phyloP scores from a whole-genome alignment of 2,113 vertebrate species.

The Clarias batrachus region DNA sequence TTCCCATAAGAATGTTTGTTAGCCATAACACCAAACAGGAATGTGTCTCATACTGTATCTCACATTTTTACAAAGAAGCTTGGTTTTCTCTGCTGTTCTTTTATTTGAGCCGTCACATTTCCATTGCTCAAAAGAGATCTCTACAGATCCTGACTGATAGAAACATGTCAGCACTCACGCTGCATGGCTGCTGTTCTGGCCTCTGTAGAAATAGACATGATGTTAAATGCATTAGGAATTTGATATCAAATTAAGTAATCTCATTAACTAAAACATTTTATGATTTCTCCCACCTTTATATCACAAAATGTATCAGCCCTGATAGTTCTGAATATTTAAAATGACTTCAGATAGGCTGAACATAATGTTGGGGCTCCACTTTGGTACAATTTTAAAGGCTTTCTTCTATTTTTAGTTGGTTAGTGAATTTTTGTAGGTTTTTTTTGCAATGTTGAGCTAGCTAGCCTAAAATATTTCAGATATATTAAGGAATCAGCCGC shows the following conservation, averaged over 20 bases:
- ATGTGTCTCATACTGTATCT: background rate
- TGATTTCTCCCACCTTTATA: background rate
- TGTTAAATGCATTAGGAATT: background rate
- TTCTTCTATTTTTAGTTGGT: slow-evolving; percentile 18
- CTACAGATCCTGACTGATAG: background rate
- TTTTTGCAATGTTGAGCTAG: background rate
- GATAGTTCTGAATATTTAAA: background rate
- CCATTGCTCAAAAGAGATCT: too few relatives aligned
- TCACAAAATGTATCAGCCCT: background rate
- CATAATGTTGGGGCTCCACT: background rate
- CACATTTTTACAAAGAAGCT: background rate
- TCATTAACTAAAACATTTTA: background rate
- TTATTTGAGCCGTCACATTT: background rate
- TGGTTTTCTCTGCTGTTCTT: background rate
- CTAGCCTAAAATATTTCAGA: slow-evolving; percentile 11
- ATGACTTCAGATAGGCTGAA: slow-evolving; percentile 14
- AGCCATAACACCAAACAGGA: background rate
- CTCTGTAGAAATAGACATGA: background rate
- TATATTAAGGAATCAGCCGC: slow-evolving; percentile 3
- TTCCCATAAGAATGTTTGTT: background rate
- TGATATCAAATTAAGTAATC: background rate
- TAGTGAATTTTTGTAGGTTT: background rate
- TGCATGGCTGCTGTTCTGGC: background rate
- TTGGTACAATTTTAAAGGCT: background rate
- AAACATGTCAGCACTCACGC: background rate